A percentile compares a stretch with the other conserved stretches of the same genome.
Conservation (phyloP, 2,797 vertebrate species). For the Epinephelus coioides region DNA sequence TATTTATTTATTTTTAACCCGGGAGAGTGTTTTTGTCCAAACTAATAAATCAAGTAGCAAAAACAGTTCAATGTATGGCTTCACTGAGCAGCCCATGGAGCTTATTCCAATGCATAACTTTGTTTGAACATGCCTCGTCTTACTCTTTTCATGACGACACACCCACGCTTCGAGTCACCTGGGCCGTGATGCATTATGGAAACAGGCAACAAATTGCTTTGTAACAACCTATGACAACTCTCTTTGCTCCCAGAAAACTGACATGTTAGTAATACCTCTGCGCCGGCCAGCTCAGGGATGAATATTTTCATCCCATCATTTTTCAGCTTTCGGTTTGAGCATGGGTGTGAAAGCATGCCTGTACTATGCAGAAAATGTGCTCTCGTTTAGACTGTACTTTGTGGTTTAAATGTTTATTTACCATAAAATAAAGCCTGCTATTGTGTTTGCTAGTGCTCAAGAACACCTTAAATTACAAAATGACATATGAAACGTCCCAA, state of each 20-base stretch:
- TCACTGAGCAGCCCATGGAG: slow-evolving; percentile 37
- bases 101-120: slow-evolving; percentile 51
- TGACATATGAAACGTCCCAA: not conserved
- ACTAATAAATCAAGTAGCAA: slow-evolving; percentile 36
- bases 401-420: slow-evolving; percentile 4
- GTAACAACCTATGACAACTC: slow-evolving; percentile 65
- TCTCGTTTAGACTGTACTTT: not conserved
- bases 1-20: not conserved
- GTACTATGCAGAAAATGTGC: not conserved
- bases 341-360: not conserved
- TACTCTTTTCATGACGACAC: slow-evolving; percentile 47
- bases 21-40: slow-evolving; percentile 10
- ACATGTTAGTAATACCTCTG: slow-evolving; percentile 27
- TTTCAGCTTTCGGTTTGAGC: slow-evolving; percentile 10
- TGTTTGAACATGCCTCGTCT: slow-evolving; percentile 73
- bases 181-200: slow-evolving; percentile 46
- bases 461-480: not conserved
- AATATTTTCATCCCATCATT: slow-evolving; percentile 8
- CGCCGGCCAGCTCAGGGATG: not conserved
- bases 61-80: slow-evolving; percentile 36
- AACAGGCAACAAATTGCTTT: slow-evolving; percentile 74
- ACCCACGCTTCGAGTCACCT: slow-evolving; percentile 38
- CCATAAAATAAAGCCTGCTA: not conserved
- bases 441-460: not conserved
- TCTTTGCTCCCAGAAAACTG: slow-evolving; percentile 49